Conservation (phyloP, 2,888 invertebrate species). For the Hemistola chrysoprasaria region DNA sequence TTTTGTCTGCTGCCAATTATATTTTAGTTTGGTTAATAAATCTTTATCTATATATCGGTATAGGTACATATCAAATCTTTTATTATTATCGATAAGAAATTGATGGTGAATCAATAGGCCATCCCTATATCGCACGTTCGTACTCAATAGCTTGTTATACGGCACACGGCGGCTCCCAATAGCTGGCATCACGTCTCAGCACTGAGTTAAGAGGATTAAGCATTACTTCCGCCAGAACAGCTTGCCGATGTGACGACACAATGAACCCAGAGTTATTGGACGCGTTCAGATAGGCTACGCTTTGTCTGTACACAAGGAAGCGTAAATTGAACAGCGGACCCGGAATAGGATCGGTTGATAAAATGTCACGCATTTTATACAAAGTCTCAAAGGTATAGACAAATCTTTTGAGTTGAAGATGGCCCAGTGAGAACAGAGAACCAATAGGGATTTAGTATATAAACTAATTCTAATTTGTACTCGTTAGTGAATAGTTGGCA, state of each 20-base stretch:
- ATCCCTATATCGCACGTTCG: not conserved
- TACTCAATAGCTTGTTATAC: conserved; percentile 30
- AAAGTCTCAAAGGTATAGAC: too few relatives aligned
- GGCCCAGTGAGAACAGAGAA: too few relatives aligned
- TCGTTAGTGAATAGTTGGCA: too few relatives aligned
- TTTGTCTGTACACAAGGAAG: too few relatives aligned
- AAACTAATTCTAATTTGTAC: too few relatives aligned
- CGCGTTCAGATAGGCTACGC: conserved; percentile 1
- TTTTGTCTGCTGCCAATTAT: too few relatives aligned
- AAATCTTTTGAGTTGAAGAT: too few relatives aligned
- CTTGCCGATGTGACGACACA: conserved; percentile 30
- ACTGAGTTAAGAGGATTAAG: conserved; percentile 39
- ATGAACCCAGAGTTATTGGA: conserved; percentile 18
- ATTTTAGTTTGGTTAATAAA: too few relatives aligned
- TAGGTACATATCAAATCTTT: not conserved
- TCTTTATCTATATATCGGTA: too few relatives aligned
- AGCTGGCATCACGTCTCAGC: conserved; percentile 38
- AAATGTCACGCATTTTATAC: too few relatives aligned
- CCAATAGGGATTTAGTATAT: too few relatives aligned
- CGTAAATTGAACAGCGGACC: not conserved
- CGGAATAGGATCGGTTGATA: too few relatives aligned
- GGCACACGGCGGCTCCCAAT: conserved; percentile 33
- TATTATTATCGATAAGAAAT: conserved; percentile 24
- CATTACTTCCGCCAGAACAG: conserved; percentile 35
- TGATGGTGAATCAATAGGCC: conserved; percentile 4